phyloP scores from a whole-genome alignment of 2,888 invertebrate species.

The Heliconius erato region DNA sequence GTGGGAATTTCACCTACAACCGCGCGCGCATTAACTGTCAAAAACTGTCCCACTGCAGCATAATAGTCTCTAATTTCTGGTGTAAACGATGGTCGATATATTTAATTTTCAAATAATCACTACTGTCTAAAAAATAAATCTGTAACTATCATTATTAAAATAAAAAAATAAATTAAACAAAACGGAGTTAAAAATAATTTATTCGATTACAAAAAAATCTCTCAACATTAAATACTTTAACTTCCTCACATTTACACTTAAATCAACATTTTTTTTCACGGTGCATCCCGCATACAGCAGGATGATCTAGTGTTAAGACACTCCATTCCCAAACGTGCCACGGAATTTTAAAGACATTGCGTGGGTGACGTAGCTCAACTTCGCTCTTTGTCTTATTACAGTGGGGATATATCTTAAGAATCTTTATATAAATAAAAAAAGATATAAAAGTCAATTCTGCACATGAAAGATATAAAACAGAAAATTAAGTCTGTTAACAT shows the following conservation, averaged over 20 bases:
- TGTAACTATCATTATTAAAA: not conserved
- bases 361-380: not conserved
- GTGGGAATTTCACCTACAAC: too few species aligned
- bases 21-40: too few species aligned
- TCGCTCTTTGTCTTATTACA: not conserved
- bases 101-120: not conserved
- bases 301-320: not conserved
- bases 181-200: conserved; percentile 62
- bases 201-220: conserved; percentile 64
- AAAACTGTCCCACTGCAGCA: too few species aligned
- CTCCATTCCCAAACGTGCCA: not conserved
- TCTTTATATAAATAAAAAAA: too few species aligned
- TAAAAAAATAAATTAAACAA: conserved; percentile 38
- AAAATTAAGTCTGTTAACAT: too few species aligned
- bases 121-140: not conserved
- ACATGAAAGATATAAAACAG: too few species aligned
- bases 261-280: conserved; percentile 27
- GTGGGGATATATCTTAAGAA: too few species aligned
- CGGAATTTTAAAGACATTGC: not conserved
- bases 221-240: conserved; percentile 62
- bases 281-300: not conserved
- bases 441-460: too few species aligned
- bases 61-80: too few species aligned
- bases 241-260: conserved; percentile 49
- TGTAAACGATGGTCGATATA: too few species aligned